Percentiles rank a stretch among this genome's conserved stretches.
These are phyloP conservation scores for Ladona fulva DNA, from an alignment of 1,140 invertebrate genomes.

Conservation along the genomic window DNA sequence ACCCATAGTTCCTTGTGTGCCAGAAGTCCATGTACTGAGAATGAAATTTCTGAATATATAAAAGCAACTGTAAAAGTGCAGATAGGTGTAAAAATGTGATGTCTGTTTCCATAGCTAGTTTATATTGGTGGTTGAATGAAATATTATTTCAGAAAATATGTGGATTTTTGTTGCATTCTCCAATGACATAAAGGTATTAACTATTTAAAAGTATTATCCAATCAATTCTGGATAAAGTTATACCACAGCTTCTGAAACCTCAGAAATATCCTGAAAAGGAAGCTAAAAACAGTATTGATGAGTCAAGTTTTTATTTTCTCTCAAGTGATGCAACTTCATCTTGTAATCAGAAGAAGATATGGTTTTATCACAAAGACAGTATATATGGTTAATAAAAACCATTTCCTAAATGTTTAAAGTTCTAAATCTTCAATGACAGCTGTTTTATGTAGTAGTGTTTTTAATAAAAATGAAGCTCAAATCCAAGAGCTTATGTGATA, in stretches of 20 bases:
- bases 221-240: too few species aligned
- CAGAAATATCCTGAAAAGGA: neutral
- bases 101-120: too few species aligned
- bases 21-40: neutral
- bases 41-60: neutral
- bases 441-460: neutral
- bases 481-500: constrained; percentile 1
- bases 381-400: too few species aligned
- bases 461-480: neutral
- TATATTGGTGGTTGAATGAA: too few species aligned
- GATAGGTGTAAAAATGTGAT: too few species aligned
- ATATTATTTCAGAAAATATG: too few species aligned
- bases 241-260: neutral
- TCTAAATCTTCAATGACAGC: neutral
- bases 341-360: neutral
- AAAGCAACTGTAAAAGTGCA: neutral
- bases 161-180: too few species aligned
- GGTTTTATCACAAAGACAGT: neutral
- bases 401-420: neutral
- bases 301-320: neutral
- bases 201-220: too few species aligned
- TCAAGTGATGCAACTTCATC: neutral
- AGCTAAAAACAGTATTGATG: neutral
- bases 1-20: constrained; percentile 4
- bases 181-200: too few species aligned